Base-by-base conservation (phyloP, 2,888 invertebrate species). In the Drosophila pegasa region DNA sequence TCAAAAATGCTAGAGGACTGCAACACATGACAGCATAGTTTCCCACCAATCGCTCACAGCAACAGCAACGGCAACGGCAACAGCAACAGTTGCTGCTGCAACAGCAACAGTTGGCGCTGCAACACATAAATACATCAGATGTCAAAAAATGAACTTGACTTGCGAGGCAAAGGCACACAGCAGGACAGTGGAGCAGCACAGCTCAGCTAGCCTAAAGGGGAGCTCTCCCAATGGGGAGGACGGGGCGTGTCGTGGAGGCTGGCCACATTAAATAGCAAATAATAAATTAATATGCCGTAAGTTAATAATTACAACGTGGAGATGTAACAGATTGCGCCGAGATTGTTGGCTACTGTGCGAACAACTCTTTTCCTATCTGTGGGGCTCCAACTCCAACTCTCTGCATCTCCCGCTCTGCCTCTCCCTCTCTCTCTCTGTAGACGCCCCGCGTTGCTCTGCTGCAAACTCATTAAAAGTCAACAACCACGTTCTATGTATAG, bases 111-210 rank as follows among this genome's bases (percentile, higher is more conserved):
- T 14, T 33, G 50, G 3, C 4, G 31, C 47, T 20, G 31, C 69
- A 58, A 81, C 86, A 81, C 89, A 86, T 86, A 86, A 88, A 86
- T 88, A 86, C 89, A 88, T 88, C 85, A 86, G 79, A 84, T 86
- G 85, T 86, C 85, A 88, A 84, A 86, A 85, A 87, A 87, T 83
- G 75, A 88, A 78, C 80, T 87, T 73, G 76, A 76, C 84, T 75
- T 60, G 75, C 69, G 72, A 68, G 65, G 57, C 77, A 71, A 61
- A 68, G 62, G 43, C 43, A 45, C 74, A 61, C 70, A 71, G 69
- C 69, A 41, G 67, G 72, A 59, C 61, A 65, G 56, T 54, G 41
- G 56, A 48, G 50, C 16, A 43, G 45, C 20, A 22, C 16, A 37
- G 38, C 50, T 47, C 16, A 37, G 38, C 50, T 47, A 16, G 66